Evolutionary conservation across 1,140 invertebrate genomes (phyloP).

Genomic region (Linepithema humile): DNA sequence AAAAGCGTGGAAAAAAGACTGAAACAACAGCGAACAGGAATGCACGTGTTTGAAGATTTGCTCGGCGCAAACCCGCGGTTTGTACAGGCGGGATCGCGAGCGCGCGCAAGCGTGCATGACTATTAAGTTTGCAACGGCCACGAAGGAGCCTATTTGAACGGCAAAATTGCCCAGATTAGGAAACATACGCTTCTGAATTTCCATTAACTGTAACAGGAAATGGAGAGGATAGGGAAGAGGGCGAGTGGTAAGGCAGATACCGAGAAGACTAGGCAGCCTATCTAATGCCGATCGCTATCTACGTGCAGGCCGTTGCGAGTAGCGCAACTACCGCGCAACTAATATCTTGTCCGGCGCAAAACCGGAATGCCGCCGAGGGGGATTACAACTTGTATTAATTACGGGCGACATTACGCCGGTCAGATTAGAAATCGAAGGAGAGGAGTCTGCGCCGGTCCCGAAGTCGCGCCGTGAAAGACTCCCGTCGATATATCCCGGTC

Average conservation of each 20-base stretch:
- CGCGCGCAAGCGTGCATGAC: not conserved
- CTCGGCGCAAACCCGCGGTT: not conserved
- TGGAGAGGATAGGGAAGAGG: conserved; percentile 65
- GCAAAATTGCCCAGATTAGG: conserved; percentile 81
- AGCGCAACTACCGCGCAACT: conserved; percentile 78
- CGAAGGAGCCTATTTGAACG: conserved; percentile 68
- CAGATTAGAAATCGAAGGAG: conserved; percentile 84
- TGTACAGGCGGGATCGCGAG: conserved; percentile 15
- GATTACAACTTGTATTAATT: conserved; percentile 85
- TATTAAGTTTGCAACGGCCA: conserved; percentile 28
- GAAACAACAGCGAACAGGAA: not conserved
- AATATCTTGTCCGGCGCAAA: conserved; percentile 83
- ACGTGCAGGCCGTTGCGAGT: conserved; percentile 71
- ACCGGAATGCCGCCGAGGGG: conserved; percentile 81
- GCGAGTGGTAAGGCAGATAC: conserved; percentile 58
- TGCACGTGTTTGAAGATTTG: not conserved
- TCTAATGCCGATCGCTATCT: conserved; percentile 83
- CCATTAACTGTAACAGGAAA: conserved; percentile 83
- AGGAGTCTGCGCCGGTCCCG: conserved; percentile 16
- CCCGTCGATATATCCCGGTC: conserved; percentile 31
- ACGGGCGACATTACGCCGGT: conserved; percentile 81
- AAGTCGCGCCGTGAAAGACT: conserved; percentile 55
- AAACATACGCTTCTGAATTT: conserved; percentile 81
- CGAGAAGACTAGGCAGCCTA: conserved; percentile 67
- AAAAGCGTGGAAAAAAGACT: not conserved